These are phyloP conservation scores for Glyphotaelius pellucidus DNA, from an alignment of 2,888 invertebrate species.

Conservation along the genomic window DNA sequence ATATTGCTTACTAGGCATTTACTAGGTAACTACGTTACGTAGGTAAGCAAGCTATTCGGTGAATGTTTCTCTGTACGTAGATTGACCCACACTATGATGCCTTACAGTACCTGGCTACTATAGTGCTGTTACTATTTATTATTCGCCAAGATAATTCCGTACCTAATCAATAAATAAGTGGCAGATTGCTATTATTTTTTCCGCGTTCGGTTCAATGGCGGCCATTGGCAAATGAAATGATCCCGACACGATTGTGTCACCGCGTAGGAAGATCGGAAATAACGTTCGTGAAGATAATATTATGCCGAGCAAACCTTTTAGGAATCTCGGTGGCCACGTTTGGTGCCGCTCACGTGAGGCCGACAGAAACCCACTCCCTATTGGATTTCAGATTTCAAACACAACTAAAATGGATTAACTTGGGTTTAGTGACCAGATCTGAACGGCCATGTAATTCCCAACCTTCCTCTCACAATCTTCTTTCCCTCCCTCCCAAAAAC, in stretches of 20 bases:
- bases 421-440: neutral
- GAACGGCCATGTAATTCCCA: neutral
- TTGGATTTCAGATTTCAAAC: neutral
- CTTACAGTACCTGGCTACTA: neutral
- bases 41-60: no score
- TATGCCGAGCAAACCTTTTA: conserved; percentile 20
- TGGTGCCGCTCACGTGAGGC: conserved; percentile 4
- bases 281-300: neutral
- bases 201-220: conserved; percentile 33
- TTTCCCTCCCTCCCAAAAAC: no score
- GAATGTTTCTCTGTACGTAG: no score
- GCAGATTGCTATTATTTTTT: neutral
- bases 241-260: conserved; percentile 38
- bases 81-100: neutral
- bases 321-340: conserved; percentile 24
- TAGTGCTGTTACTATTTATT: neutral
- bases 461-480: neutral
- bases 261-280: conserved; percentile 40
- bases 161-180: neutral
- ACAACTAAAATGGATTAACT: neutral
- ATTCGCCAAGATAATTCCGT: neutral
- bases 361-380: neutral
- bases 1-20: neutral
- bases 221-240: conserved; percentile 42
- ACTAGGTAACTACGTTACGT: neutral